A percentile compares a stretch with the other conserved stretches of the same genome.
phyloP scores from a whole-genome alignment of 1,140 invertebrate genomes.

The Artemia franciscana region DNA sequence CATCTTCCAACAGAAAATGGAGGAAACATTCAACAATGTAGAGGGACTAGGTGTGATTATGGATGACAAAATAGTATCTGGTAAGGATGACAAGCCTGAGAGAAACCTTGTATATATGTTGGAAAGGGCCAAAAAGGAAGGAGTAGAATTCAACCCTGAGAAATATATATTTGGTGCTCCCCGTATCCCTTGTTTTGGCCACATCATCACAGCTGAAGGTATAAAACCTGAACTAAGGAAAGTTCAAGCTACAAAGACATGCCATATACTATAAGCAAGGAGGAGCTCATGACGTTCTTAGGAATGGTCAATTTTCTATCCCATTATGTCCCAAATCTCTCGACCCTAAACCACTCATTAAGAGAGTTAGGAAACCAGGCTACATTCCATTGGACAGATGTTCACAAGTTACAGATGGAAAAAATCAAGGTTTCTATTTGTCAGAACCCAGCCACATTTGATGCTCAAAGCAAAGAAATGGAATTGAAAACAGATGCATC shows the following conservation, averaged over 20 bases:
- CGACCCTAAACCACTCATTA: background rate
- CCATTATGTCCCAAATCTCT: background rate
- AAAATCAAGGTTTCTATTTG: background rate
- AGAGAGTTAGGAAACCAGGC: background rate
- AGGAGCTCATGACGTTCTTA: background rate
- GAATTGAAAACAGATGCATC: background rate
- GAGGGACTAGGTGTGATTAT: background rate
- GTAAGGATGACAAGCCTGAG: background rate
- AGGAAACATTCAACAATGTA: background rate
- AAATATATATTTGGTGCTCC: background rate
- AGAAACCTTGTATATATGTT: background rate
- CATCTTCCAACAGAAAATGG: background rate
- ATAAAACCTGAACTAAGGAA: background rate
- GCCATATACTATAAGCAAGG: background rate
- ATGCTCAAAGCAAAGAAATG: background rate
- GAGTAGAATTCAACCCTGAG: background rate
- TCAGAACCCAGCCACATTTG: background rate
- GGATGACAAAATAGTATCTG: background rate
- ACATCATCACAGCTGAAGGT: background rate
- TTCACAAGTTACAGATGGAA: background rate
- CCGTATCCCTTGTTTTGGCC: background rate
- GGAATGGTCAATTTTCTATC: background rate
- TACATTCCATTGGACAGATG: background rate
- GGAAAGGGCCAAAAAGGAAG: background rate
- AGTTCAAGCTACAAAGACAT: background rate